Evolutionary conservation across 2,113 vertebrate species (phyloP), one percentile per base, ranked within the genome.

Genomic region (Seriola quinqueradiata): DNA sequence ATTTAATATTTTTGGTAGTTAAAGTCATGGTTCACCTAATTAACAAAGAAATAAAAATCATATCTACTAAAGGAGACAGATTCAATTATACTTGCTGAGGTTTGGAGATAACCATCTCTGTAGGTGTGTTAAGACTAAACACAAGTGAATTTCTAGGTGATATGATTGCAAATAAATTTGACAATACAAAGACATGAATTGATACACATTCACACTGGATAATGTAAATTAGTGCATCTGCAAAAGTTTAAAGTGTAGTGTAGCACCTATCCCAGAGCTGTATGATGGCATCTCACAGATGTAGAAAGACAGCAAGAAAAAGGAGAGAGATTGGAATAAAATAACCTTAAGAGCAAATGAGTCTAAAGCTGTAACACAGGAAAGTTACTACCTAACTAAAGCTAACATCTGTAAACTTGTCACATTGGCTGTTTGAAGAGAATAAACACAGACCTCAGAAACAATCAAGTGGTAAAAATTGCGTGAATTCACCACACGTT

Each of bases 201-300:
- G 4, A 70, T 65, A 50, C 59, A 71, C 65, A 71, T 72, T 72
- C 48, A 13, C 40, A 3, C 40, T 59, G 55, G 25, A 58, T 42
- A 21, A 14, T 25, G 64, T 21, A 44, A 25, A 46, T 46, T 65
- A 10, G 36, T 61, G 11, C 1, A 19, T 61, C 17, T 1, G 1
- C 11, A 23, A 28, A 66, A 42, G 63, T 64, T 64, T 17, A 36
- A 16, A 9, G 7, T 42, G 40, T 10, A 42, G 10, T 42, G 40
- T 9, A 10, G 9, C 40, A 9, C 40, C 40, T 10, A 63, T 8
- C 48, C 73, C 48, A 21, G 11, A 34, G 46, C 34, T 36, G 2
- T 21, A 13, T 38, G 6, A 19, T 38, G 36, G 14, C 46, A 13
- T 12, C 13, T 5, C 7, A 9, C 9, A 13, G 25, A 16, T 1